Base-by-base conservation (phyloP, 92 coral and sea anemone genomes). In the Phymanthus crucifer region DNA sequence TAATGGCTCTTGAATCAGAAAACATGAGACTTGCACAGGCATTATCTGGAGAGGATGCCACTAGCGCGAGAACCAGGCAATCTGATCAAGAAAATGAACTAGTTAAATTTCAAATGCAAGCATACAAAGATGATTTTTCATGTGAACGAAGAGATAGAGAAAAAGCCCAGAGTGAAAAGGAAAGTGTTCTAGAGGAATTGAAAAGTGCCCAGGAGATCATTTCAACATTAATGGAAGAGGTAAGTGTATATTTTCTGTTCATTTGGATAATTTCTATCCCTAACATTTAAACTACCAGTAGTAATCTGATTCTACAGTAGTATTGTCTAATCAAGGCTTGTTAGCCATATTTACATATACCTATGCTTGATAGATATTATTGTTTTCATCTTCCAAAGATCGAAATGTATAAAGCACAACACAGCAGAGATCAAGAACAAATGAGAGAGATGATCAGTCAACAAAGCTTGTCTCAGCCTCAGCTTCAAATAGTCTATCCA, bases 41-140 rank as follows among this genome's bases (percentile, higher is more conserved):
- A 46, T 68, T 93, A 35, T 73, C 85, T 37, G 85, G 81, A 2
- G 79, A 71, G 35, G 40, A 88, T 33, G 46, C 72, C 1, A n/a
- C n/a, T n/a, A 46, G 70, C 36, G 33, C 78, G n/a, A 13, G 48
- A 19, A n/a, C 85, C 16, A 46, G 78, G 52, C 32, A 70, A 27
- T 82, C 76, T 71, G 26, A 81, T 35, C 88, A 87, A 23, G 91
- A 90, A 16, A 74, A 69, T 26, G 94, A 90, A 73, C 74, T 90
- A 40, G 73, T 93, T 17, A 93, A 80, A 73, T 89, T 82, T 24
- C 90, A 96, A 89, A 89, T 96, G 79, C 75, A 88, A 80, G 89
- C 85, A 23, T 96, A 92, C 89, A 85, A 93, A 81, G 99, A 96
- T 65, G 99, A 96, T 66, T 96, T 96, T 65, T 90, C 94, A 32